Evolutionary conservation across 2,113 vertebrate species (phyloP).

Genomic region (Callionymus lyra): DNA sequence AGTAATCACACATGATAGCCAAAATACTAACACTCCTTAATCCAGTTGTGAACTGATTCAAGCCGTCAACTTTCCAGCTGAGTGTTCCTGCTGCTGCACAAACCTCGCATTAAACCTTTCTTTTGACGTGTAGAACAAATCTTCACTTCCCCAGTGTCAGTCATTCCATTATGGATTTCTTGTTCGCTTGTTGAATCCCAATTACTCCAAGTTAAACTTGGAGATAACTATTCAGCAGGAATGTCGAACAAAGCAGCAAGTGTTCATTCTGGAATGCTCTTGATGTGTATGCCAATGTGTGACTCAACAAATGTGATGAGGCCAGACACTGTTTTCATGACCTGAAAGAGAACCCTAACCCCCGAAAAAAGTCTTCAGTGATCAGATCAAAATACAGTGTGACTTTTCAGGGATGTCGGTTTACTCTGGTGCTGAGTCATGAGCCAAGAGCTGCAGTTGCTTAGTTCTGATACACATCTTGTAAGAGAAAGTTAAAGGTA

Average conservation of each 20-base stretch:
- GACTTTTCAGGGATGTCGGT: too few species aligned
- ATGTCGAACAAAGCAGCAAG: constrained; percentile 25
- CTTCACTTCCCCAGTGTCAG: constrained; percentile 17
- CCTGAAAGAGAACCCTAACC: constrained; percentile 5
- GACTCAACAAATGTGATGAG: constrained; percentile 25
- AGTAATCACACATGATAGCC: constrained; percentile 19
- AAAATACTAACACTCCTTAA: constrained; percentile 29
- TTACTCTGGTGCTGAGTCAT: neutral
- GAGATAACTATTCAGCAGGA: constrained; percentile 11
- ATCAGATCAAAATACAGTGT: constrained; percentile 1
- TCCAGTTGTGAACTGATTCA: constrained; percentile 26
- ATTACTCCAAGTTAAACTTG: constrained; percentile 16
- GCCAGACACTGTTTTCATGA: constrained; percentile 13
- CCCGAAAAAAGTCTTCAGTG: constrained; percentile 1
- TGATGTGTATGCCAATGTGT: constrained; percentile 34
- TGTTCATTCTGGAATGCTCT: constrained; percentile 29
- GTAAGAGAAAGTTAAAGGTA: too few species aligned
- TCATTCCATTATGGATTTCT: constrained; percentile 8
- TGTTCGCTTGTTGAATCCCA: constrained; percentile 12
- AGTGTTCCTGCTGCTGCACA: constrained; percentile 9
- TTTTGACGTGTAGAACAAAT: constrained; percentile 26
- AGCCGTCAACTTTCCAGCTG: constrained; percentile 10
- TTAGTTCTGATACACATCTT: neutral
- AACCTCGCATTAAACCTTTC: constrained; percentile 11
- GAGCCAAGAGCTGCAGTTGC: neutral